Percentiles rank a stretch among this genome's conserved stretches.
phyloP scores from a whole-genome alignment of 2,797 vertebrate species.

The Sebastes cheni region DNA sequence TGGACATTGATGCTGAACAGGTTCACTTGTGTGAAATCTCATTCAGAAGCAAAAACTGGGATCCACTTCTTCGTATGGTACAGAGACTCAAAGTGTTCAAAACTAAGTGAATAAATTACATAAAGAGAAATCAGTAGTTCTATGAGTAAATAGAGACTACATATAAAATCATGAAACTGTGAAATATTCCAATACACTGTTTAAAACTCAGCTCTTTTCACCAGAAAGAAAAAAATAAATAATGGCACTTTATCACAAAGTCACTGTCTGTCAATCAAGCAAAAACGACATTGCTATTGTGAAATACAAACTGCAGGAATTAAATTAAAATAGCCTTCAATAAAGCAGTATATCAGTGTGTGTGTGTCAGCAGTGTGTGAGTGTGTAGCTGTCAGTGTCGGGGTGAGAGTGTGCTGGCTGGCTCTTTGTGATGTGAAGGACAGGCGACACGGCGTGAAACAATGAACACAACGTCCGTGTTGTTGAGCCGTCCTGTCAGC shows the following conservation, averaged over 20 bases:
- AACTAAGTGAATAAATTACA: background rate
- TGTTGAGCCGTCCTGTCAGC: conserved; percentile 34
- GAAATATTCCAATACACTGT: background rate
- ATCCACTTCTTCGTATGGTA: background rate
- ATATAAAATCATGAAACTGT: background rate
- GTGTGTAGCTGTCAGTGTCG: background rate
- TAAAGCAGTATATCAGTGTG: background rate
- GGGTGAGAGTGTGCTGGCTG: background rate
- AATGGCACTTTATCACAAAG: background rate
- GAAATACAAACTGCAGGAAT: background rate
- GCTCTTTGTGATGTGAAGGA: conserved; percentile 56
- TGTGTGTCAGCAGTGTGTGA: background rate
- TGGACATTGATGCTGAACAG: no score
- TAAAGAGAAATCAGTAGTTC: background rate
- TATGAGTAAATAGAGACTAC: background rate
- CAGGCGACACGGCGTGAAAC: conserved; percentile 56
- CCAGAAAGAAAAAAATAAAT: background rate
- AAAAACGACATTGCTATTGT: background rate
- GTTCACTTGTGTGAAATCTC: background rate
- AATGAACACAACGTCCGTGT: conserved; percentile 20
- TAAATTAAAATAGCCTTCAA: background rate
- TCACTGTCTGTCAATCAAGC: background rate
- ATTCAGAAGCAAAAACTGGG: background rate
- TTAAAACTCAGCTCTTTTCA: background rate
- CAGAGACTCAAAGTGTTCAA: background rate